These are phyloP conservation scores for Virgularia gustaviana DNA, from an alignment of 92 coral and sea anemone species.

Conservation along the genomic window DNA sequence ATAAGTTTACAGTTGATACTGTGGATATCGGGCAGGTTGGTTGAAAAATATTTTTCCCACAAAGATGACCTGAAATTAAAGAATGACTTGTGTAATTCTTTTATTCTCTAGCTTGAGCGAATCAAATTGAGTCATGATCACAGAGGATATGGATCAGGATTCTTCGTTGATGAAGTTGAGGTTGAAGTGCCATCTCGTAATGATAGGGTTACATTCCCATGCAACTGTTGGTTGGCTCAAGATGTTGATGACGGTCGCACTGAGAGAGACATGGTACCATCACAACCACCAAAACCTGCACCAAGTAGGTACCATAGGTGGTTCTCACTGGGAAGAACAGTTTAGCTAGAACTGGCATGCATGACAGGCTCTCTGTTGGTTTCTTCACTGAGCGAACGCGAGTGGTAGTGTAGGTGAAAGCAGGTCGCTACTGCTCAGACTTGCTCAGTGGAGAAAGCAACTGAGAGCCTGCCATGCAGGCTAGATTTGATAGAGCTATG, in stretches of 20 bases:
- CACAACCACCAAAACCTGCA: conserved; percentile 56
- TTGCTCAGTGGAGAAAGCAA: too few relatives aligned
- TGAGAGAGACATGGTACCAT: conserved; percentile 88
- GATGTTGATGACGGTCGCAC: conserved; percentile 94
- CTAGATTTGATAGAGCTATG: not conserved
- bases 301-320: conserved; percentile 98
- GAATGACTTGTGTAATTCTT: not conserved
- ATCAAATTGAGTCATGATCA: conserved; percentile 98
- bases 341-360: too few relatives aligned
- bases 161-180: conserved; percentile 96
- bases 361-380: too few relatives aligned
- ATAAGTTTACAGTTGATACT: conserved; percentile 97
- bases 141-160: conserved; percentile 95
- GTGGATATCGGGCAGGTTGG: conserved; percentile 92
- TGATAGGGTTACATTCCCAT: conserved; percentile 93
- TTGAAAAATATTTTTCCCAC: not conserved
- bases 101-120: conserved; percentile 70
- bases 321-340: too few relatives aligned
- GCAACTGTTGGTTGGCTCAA: conserved; percentile 97
- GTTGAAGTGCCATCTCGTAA: conserved; percentile 93
- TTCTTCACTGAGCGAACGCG: not conserved
- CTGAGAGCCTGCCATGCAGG: too few relatives aligned
- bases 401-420: too few relatives aligned
- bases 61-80: not conserved
- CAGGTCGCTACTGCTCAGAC: too few relatives aligned